Percentiles rank a stretch among this genome's conserved stretches.
phyloP scores from a whole-genome alignment of 1,140 invertebrate species.

The Mamestra configurata region DNA sequence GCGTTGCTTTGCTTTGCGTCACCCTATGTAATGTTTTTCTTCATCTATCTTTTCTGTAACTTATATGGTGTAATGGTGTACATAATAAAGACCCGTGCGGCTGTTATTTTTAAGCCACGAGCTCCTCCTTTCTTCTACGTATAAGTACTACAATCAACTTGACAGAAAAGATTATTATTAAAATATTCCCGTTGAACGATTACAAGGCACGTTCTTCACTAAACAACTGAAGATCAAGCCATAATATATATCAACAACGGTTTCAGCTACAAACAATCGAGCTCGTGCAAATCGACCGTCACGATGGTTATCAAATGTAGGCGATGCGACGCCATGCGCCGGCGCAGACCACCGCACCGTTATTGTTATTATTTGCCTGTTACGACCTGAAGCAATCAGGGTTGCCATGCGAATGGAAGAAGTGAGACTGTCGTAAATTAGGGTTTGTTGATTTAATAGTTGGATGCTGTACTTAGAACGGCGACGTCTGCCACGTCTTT shows the following conservation, averaged over 20 bases:
- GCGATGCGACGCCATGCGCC: conserved; percentile 29
- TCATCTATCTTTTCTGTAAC: too few species aligned
- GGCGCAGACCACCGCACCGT: conserved; percentile 17
- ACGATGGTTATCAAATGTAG: conserved; percentile 44
- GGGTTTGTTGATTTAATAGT: background rate
- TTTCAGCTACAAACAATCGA: conserved; percentile 23
- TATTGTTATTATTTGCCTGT: conserved; percentile 55
- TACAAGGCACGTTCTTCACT: background rate
- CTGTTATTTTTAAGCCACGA: too few species aligned
- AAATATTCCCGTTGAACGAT: background rate
- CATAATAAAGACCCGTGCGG: too few species aligned
- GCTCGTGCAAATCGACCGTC: conserved; percentile 48
- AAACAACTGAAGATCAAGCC: background rate
- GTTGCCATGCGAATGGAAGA: background rate
- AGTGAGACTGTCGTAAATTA: background rate
- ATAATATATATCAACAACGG: conserved; percentile 12
- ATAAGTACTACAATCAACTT: too few species aligned
- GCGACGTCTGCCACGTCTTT: too few species aligned
- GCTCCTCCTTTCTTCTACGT: too few species aligned
- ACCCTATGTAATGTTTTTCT: too few species aligned
- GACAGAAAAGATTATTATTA: background rate
- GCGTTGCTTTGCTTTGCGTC: too few species aligned
- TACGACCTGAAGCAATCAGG: conserved; percentile 39
- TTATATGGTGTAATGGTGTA: too few species aligned
- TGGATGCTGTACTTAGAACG: too few species aligned